phyloP scores from a whole-genome alignment of 2,797 vertebrate species.

The Scolopax bukidnonensis region DNA sequence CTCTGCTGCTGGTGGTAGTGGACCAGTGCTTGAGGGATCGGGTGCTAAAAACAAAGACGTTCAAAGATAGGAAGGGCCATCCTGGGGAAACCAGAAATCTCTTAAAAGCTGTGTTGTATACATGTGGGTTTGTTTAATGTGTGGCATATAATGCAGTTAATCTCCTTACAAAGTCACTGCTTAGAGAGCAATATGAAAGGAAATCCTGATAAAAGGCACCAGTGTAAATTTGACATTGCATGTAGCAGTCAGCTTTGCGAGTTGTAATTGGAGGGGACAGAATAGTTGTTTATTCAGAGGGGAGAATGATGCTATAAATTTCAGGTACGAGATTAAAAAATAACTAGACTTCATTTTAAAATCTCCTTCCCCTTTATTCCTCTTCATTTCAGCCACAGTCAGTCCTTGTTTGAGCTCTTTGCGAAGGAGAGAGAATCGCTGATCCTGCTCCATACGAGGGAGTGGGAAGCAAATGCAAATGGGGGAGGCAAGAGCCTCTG shows the following conservation, averaged over 20 bases:
- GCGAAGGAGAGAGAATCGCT: neutral
- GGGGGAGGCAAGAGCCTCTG: neutral
- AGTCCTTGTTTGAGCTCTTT: neutral
- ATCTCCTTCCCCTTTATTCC: conserved; percentile 46
- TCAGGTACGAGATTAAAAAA: conserved; percentile 58
- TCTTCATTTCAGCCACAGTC: neutral
- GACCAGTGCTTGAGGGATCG: neutral
- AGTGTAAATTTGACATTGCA: conserved; percentile 59
- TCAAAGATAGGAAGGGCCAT: neutral
- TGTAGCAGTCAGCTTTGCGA: conserved; percentile 47
- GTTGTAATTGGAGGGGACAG: conserved; percentile 57
- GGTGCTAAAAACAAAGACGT: neutral
- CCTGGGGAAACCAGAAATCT: conserved; percentile 3
- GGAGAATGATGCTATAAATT: conserved; percentile 43
- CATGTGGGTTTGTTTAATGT: conserved; percentile 53
- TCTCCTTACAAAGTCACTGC: conserved; percentile 58
- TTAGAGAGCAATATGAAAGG: conserved; percentile 63
- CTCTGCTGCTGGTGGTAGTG: neutral
- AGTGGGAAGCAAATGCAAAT: neutral
- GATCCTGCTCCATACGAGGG: neutral
- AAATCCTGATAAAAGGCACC: conserved; percentile 59
- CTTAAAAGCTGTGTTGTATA: conserved; percentile 25
- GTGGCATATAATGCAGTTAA: conserved; percentile 62
- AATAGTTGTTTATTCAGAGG: conserved; percentile 52
- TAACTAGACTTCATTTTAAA: conserved; percentile 53